These are phyloP conservation scores for Achlya flavicornis DNA, from an alignment of 2,888 invertebrate genomes.

Conservation along the genomic window DNA sequence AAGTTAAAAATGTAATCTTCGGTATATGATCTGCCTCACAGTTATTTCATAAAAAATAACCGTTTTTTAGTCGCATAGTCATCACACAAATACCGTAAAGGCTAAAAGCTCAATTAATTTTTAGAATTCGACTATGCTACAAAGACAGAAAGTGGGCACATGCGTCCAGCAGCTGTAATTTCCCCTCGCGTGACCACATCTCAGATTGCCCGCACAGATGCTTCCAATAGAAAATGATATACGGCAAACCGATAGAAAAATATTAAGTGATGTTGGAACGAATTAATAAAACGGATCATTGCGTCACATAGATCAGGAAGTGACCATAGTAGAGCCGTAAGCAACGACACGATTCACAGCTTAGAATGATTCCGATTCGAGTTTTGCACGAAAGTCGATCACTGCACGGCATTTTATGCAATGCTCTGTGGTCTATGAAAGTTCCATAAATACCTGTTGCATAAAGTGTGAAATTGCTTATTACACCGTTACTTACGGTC, in stretches of 20 bases:
- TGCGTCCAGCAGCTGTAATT: slow-evolving; percentile 31
- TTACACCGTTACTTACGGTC: neutral
- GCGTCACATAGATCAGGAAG: slow-evolving; percentile 47
- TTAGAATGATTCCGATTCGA: slow-evolving; percentile 38
- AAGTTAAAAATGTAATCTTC: neutral
- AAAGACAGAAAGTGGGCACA: slow-evolving; percentile 41
- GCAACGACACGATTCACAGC: slow-evolving; percentile 28
- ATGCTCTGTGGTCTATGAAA: slow-evolving; percentile 23
- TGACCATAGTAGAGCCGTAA: slow-evolving; percentile 31
- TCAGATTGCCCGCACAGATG: slow-evolving; percentile 43
- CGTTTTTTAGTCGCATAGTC: slow-evolving; percentile 6
- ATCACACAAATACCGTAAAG: slow-evolving; percentile 10
- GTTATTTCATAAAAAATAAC: slow-evolving; percentile 7
- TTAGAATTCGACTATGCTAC: slow-evolving; percentile 1
- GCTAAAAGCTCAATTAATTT: neutral
- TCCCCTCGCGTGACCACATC: slow-evolving; percentile 58
- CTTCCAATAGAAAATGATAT: slow-evolving; percentile 51
- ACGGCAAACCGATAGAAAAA: slow-evolving; percentile 24
- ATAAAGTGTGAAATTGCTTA: slow-evolving; percentile 25
- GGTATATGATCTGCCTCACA: neutral
- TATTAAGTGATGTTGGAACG: slow-evolving; percentile 37
- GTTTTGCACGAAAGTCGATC: slow-evolving; percentile 51
- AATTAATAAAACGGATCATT: slow-evolving; percentile 39
- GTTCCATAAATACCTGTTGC: slow-evolving; percentile 16
- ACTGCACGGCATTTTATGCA: slow-evolving; percentile 60